Evolutionary conservation across 1,140 invertebrate species (phyloP), one percentile per base, ranked within the genome.

Genomic region (Hormaphis cornu): DNA sequence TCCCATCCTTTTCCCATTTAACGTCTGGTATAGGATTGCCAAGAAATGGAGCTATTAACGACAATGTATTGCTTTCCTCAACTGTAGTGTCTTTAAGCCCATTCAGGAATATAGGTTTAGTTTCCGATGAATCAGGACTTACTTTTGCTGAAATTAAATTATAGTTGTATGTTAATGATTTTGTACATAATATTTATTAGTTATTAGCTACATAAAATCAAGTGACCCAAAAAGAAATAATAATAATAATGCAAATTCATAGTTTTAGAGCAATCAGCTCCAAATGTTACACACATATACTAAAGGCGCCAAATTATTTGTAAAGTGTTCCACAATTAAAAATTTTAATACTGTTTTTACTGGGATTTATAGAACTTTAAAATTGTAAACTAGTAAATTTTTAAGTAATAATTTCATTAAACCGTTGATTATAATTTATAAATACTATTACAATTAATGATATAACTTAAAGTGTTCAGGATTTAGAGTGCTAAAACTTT

Each of bases 1-100:
- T 76, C 4, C 87, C 89, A 77, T 94, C 86, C 76, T 91, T 92
- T 24, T 80, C 86, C 93, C 93, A 95, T 69, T 80, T 81, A 10
- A 93, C 85, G 50, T 90, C 86, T 1, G 93, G 92, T 71, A 93
- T 83, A 0, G 93, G 93, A 81, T 93, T 93, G n/a, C 90, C 91
- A 20, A 83, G 80, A 75, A 90, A 89, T 2, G 87, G 84, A 22
- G 85, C 87, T 63, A 83, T 83, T 1, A 91, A 74, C 0, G 77
- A 71, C 5, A 91, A 74, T 0, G 83, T 82, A 75, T 86, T 81
- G 3, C 90, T 91, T 78, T 95, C 91, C 73, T 92, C 88, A 0
- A 86, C 85, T 8, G 84, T 83, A 0, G 85, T 78, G 77, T 94
- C 89, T 40, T 86, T 81, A 1, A 95, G 78, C 1, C 83, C 82